Evolutionary conservation across 2,797 vertebrate genomes (phyloP).

Genomic region (Intellagama lesueurii): DNA sequence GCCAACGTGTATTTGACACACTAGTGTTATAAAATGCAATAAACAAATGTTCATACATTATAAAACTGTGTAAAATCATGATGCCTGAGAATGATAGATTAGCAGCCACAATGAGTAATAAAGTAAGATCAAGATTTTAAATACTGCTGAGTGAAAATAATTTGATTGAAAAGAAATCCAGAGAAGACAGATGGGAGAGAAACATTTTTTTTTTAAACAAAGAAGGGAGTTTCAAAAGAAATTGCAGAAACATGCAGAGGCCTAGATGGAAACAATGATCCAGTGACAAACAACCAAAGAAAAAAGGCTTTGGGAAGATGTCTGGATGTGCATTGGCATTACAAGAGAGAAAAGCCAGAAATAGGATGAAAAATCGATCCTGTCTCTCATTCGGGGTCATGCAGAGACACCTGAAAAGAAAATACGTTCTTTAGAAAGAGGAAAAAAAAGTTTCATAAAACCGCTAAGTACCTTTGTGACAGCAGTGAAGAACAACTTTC

Average conservation of each 20-base stretch:
- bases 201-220: neutral
- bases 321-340: slow-evolving; percentile 13
- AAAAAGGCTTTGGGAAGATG: slow-evolving; percentile 44
- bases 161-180: slow-evolving; percentile 74
- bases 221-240: slow-evolving; percentile 3
- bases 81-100: slow-evolving; percentile 69
- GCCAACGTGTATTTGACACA: slow-evolving; percentile 52
- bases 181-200: slow-evolving; percentile 59
- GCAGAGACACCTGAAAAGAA: slow-evolving; percentile 49
- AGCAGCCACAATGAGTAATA: slow-evolving; percentile 38
- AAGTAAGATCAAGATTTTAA: slow-evolving; percentile 71
- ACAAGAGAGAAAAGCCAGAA: slow-evolving; percentile 47
- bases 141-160: slow-evolving; percentile 75
- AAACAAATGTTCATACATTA: slow-evolving; percentile 13
- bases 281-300: slow-evolving; percentile 42
- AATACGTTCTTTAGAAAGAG: slow-evolving; percentile 27
- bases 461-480: slow-evolving; percentile 5
- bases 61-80: slow-evolving; percentile 3
- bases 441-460: slow-evolving; percentile 49
- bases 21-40: neutral
- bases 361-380: slow-evolving; percentile 42
- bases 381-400: slow-evolving; percentile 47
- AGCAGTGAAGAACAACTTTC: slow-evolving; percentile 23
- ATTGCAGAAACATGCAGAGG: slow-evolving; percentile 22
- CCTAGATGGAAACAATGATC: slow-evolving; percentile 35